These are phyloP conservation scores for Platalea minor DNA, from an alignment of 2,797 vertebrate genomes.

Conservation along the genomic window DNA sequence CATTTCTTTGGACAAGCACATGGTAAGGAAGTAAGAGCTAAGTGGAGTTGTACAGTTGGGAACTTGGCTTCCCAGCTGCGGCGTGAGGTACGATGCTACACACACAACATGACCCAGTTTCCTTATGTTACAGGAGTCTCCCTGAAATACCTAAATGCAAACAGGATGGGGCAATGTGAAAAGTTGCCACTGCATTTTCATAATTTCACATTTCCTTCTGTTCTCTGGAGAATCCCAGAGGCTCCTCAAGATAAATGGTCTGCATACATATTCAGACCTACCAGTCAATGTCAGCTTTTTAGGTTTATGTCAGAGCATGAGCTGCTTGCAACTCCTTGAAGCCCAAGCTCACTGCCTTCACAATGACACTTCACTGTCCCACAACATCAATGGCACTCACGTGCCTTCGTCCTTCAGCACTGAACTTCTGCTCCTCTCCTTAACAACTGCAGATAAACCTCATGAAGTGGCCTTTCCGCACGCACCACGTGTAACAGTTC, in stretches of 20 bases:
- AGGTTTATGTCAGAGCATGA: neutral
- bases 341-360: neutral
- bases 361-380: neutral
- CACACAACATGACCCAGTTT: neutral
- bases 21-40: neutral
- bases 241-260: neutral
- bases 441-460: neutral
- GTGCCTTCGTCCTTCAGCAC: fast-evolving
- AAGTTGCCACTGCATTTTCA: fast-evolving
- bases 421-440: neutral
- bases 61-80: neutral
- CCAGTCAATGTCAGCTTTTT: neutral
- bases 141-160: neutral
- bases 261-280: neutral
- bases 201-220: neutral
- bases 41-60: neutral
- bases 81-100: neutral
- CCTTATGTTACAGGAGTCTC: neutral
- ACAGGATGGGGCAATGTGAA: neutral
- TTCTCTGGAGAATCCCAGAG: neutral
- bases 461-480: fast-evolving
- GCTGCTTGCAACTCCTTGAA: neutral
- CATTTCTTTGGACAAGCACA: neutral
- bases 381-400: fast-evolving
- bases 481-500: fast-evolving